Conservation (phyloP, 1,140 invertebrate species). For the Lasaia peninsularis region DNA sequence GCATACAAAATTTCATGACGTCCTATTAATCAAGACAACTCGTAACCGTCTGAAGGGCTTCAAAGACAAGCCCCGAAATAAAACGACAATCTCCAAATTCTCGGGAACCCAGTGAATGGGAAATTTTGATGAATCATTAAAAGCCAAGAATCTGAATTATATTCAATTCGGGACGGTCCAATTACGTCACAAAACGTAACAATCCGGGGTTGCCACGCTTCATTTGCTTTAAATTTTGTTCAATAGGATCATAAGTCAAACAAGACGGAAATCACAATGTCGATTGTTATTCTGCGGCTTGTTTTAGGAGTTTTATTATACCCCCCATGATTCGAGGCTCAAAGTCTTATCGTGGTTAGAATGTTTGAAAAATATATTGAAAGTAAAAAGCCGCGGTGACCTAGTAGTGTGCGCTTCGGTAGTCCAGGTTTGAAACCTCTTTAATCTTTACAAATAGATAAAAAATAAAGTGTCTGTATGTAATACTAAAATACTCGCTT, state of each 20-base stretch:
- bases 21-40: too few species aligned
- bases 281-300: background rate
- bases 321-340: too few species aligned
- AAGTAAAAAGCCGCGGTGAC: too few species aligned
- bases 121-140: conserved; percentile 7
- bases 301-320: too few species aligned
- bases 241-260: conserved; percentile 11
- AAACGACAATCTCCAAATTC: background rate
- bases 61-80: background rate
- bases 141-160: background rate
- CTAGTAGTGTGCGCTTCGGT: too few species aligned
- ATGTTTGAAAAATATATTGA: too few species aligned
- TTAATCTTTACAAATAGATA: too few species aligned
- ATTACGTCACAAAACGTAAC: conserved; percentile 8
- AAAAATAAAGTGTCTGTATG: too few species aligned
- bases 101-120: background rate
- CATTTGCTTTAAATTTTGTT: conserved; percentile 8
- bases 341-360: too few species aligned
- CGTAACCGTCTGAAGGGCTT: background rate
- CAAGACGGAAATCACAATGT: background rate
- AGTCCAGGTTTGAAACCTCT: too few species aligned
- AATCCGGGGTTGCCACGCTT: conserved; percentile 1
- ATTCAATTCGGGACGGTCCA: background rate
- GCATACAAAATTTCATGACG: too few species aligned
- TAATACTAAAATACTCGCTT: too few species aligned